Conservation (phyloP, 2,888 invertebrate species). For the Limnephilus lunatus region DNA sequence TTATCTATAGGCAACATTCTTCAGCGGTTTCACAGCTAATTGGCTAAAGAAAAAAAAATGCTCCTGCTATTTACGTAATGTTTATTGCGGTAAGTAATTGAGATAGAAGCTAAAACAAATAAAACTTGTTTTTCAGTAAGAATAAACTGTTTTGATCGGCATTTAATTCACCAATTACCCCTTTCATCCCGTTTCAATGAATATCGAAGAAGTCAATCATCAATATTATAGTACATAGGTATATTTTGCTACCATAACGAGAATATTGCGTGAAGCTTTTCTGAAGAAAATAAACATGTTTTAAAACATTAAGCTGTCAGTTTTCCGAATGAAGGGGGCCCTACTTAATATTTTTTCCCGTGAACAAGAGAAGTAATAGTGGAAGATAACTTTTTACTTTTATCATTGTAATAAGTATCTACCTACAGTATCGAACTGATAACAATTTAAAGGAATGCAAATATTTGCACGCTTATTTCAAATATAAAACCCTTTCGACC, state of each 20-base stretch:
- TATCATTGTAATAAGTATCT: not conserved
- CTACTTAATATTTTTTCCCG: not conserved
- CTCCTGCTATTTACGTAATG: not conserved
- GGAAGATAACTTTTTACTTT: not conserved
- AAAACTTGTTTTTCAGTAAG: not conserved
- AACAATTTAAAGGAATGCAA: not conserved
- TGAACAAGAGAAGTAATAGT: not conserved
- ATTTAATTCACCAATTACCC: not conserved
- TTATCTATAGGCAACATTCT: not conserved
- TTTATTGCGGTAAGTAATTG: not conserved
- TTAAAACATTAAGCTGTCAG: not conserved
- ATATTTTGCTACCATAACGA: not conserved
- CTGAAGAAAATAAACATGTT: not conserved
- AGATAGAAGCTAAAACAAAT: not conserved
- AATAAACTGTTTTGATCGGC: not conserved
- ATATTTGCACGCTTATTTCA: not conserved
- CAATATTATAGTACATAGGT: not conserved
- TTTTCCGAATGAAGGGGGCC: not conserved
- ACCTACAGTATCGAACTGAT: not conserved
- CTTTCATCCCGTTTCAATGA: not conserved
- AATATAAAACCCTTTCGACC: not conserved
- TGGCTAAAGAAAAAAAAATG: not conserved
- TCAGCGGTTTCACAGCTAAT: not conserved
- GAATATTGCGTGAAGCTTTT: not conserved
- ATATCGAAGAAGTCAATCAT: not conserved